phyloP scores from a whole-genome alignment of 2,113 vertebrate species.

The Onychorhynchus coronatus region DNA sequence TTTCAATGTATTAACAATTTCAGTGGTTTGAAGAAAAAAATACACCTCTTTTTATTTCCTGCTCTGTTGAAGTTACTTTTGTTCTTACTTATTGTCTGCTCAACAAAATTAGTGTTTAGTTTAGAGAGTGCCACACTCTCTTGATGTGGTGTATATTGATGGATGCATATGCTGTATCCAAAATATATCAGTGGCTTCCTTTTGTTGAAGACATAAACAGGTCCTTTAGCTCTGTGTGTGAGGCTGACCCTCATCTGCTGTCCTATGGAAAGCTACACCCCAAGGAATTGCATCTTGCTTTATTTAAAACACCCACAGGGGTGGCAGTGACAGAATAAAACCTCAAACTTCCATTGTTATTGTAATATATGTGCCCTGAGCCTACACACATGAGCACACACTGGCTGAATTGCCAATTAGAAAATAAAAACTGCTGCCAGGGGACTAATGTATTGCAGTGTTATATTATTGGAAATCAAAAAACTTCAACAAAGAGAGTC shows the following conservation, averaged over 20 bases:
- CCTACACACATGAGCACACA: background rate
- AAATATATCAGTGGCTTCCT: background rate
- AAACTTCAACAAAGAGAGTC: background rate
- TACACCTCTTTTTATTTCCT: background rate
- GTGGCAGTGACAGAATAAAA: background rate
- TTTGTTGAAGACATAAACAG: background rate
- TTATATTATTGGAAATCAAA: background rate
- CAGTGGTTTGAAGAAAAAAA: conserved; percentile 39
- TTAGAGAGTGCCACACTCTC: background rate
- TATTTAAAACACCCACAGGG: background rate
- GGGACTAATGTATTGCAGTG: background rate
- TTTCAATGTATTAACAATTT: conserved; percentile 58
- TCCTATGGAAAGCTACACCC: background rate
- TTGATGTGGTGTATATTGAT: background rate
- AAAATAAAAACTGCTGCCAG: background rate
- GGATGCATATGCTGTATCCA: background rate
- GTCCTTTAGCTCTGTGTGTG: background rate
- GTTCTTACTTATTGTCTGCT: conserved; percentile 34
- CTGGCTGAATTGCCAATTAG: conserved; percentile 6
- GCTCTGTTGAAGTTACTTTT: conserved; percentile 50
- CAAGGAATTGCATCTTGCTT: background rate
- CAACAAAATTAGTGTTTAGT: conserved; percentile 9
- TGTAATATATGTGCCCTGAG: background rate
- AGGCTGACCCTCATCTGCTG: background rate
- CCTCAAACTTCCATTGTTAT: background rate